Conservation (phyloP, 2,797 vertebrate genomes). For the Ficedula albicollis region DNA sequence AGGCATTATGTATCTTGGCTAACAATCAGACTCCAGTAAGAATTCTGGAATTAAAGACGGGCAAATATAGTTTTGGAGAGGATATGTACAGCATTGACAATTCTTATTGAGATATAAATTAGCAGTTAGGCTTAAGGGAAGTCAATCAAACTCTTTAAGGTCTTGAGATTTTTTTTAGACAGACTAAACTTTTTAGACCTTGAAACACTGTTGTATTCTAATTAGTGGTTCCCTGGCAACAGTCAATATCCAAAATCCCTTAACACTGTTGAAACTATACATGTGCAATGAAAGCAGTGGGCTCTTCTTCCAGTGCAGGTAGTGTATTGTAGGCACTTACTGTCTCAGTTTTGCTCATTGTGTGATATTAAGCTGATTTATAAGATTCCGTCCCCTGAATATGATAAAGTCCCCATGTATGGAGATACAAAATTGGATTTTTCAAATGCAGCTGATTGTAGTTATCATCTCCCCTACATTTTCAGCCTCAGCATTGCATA, state of each 20-base stretch:
- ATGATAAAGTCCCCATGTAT: neutral
- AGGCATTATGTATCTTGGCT: slow-evolving; percentile 6
- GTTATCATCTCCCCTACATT: neutral
- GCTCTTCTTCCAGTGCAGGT: neutral
- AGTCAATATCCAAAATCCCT: neutral
- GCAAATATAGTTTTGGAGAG: neutral
- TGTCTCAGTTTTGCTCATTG: neutral
- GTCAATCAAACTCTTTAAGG: neutral
- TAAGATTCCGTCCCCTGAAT: neutral
- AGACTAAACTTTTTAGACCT: neutral
- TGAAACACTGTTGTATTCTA: neutral
- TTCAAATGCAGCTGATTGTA: neutral
- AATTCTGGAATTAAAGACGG: neutral
- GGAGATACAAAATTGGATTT: neutral
- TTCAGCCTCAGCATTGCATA: neutral
- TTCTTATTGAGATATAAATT: slow-evolving; percentile 4
- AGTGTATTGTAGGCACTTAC: neutral
- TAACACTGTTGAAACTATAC: neutral
- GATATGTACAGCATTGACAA: neutral
- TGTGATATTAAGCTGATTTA: neutral
- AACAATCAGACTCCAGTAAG: neutral
- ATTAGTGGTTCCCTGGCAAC: neutral
- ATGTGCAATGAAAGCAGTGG: neutral
- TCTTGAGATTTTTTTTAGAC: neutral
- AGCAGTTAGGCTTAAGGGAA: slow-evolving; percentile 9